Evolutionary conservation across 2,888 invertebrate species (phyloP), one percentile per base, ranked within the genome.

Genomic region (Hypercompe scribonia): DNA sequence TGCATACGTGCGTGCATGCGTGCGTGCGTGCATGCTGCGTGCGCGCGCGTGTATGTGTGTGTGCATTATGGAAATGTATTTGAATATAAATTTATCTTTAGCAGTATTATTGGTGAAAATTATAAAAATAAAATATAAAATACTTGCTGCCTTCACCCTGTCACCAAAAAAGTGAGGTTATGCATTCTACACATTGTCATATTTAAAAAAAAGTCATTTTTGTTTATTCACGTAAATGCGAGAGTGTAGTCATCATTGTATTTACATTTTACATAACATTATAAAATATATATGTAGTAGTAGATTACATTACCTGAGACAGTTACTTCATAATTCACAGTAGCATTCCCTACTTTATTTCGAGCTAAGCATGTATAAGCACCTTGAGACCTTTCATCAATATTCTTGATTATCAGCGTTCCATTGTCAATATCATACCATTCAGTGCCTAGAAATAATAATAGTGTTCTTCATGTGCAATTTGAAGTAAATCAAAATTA

Each of bases 391-490:
- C 42, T 3, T 28, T 70, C 69, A 13, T 86, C 87, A 0, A 93
- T 70, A 64, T 90, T 84, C 61, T 85, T 89, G 39, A 93, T 88
- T 3, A 88, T 61, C 8, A 93, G 79, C 21, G 90, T 88, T 0
- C 90, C 92, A 36, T 92, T 87, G 3, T 83, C 83, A 11, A 90
- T 83, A n/a, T 88, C 84, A 50, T 85, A 87, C 86, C 87, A 89
- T n/a, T 86, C 78, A 18, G 88, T 81, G 39, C 89, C 93, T 93
- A 78, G 31, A 36, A 68, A 68, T 36, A 33, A n/a, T 24, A 64
- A 42, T 66, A 18, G 8, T n/a, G 4, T 46, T 21, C 18, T 18
- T 42, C 15, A 31, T 46, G 3, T 18, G 18, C 31, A 58, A 28
- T 58, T 58, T 64, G 34, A 34, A 64, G 63, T 34, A 65, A 13